Base-by-base conservation (phyloP, 2,797 vertebrate genomes). In the Eospalax fontanierii region DNA sequence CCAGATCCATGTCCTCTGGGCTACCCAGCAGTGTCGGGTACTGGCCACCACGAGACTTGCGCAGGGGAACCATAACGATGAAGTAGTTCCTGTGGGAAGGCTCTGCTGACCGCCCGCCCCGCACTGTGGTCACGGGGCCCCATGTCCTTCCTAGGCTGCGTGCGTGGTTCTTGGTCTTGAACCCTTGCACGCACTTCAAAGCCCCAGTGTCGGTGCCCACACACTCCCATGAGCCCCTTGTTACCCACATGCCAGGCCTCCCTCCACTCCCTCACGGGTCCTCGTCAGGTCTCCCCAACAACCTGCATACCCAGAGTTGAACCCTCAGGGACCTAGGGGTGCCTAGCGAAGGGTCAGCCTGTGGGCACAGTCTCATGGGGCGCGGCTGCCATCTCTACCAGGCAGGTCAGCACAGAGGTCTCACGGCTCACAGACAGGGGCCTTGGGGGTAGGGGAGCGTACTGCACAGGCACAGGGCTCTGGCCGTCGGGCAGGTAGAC, bases 1-100 rank as follows among this genome's bases (percentile, higher is more conserved):
- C 99, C 96, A 99, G 99, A 96, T 99, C 99, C 99, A 99, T 99
- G 96, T 99, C 99, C 97, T 99, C 99, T 0, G 99, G 99, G 97
- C 98, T 99, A 94, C 99, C 99, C 95, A 99, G 98, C 3, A 99
- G 99, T 92, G 99, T 99, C 84, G 98, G 96, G 90, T 99, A 99
- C 8, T 98, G 98, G 65, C 98, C 99, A 0, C 98, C 97, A 0
- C 99, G 98, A 66, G 98, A 99, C 97, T 99, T 99, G 76, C 99
- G 98, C 30, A 99, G 98, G 4, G 99, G 99, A 91, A 99, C 99
- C 94, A 99, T 99, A 65, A 99, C 99, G 38, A 99, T 99, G 96
- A 99, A 99, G 92, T 98, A 99, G 90, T 76, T 98, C 98, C 99
- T 99, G 40, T 30, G 59, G 15, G n/a, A 40, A 46, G 35, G 57